Base-by-base conservation (phyloP, 1,140 invertebrate genomes). In the Asbolus verrucosus region DNA sequence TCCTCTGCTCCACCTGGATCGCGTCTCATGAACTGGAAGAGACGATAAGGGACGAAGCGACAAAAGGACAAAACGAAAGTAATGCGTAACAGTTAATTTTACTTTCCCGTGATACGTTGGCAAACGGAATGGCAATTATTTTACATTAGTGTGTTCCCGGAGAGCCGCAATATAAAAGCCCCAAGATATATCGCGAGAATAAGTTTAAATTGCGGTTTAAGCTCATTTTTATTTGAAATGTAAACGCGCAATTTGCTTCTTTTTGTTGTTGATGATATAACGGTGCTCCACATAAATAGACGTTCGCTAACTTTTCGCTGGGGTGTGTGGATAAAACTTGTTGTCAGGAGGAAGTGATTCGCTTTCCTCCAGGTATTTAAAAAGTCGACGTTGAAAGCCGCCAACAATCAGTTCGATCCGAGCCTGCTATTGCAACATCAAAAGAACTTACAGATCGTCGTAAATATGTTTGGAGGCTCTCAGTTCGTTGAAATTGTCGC, bases 51-150 rank as follows among this genome's bases (percentile, higher is more conserved):
- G 38, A 54, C 30, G 39, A 62, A 69, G 62, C 54, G 69, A 65
- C 59, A 59, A 59, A 65, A 38, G 61, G 33, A 43, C 61, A 65
- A 73, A 76, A 75, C 67, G 68, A 75, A 75, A 75, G 70, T 76
- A 75, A 76, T 76, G 75, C 59, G 50, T 62, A 63, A 65, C 73
- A 75, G 73, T 76, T 75, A 75, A 76, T 76, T 75, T 72, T 63
- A 73, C 65, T 73, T 72, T 67, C 14, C 38, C 63, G 39, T 70
- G 72, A 73, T 72, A 68, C 54, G 36, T 63, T 46, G 41, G 69
- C 70, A 71, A 74, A 76, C 70, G 65, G 70, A 73, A 74, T 66
- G 16, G 73, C 75, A 70, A 76, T 76, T 76, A 75, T 76, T 76
- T 76, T 75, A 73, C 73, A 76, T 76, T 76, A 76, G 50, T 69